A percentile compares a stretch with the other conserved stretches of the same genome.
Conservation (phyloP, 2,113 vertebrate species). For the Microtus montanus region DNA sequence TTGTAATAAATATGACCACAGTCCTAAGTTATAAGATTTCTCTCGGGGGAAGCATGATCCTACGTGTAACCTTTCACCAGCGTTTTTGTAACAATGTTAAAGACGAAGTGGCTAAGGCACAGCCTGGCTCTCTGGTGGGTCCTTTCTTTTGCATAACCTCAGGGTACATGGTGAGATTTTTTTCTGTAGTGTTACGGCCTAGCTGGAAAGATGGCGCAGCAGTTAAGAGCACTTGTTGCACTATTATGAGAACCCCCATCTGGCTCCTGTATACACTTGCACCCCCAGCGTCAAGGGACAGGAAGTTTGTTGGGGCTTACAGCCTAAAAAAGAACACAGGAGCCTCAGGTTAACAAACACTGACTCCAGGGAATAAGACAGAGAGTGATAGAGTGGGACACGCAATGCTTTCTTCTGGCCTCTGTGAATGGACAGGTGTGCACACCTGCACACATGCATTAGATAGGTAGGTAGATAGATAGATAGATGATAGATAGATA, state of each 20-base stretch:
- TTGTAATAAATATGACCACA: background rate
- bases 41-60: background rate
- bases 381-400: background rate
- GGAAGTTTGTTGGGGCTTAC: background rate
- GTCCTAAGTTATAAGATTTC: background rate
- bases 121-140: accelerated
- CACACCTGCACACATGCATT: background rate
- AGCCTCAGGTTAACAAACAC: background rate
- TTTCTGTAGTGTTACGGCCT: background rate
- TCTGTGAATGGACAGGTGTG: background rate
- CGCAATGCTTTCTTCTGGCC: background rate
- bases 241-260: background rate
- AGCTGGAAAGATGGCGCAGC: background rate
- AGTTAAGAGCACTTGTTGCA: background rate
- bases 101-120: background rate
- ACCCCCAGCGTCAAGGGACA: background rate
- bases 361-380: background rate
- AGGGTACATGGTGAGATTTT: background rate
- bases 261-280: background rate
- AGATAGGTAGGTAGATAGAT: too few relatives aligned
- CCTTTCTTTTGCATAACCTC: background rate
- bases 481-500: too few relatives aligned
- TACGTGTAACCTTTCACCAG: background rate
- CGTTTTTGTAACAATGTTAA: background rate
- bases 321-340: background rate